Evolutionary conservation across 1,140 invertebrate species (phyloP), one percentile per base, ranked within the genome.

Genomic region (Dendrolimus kikuchii): DNA sequence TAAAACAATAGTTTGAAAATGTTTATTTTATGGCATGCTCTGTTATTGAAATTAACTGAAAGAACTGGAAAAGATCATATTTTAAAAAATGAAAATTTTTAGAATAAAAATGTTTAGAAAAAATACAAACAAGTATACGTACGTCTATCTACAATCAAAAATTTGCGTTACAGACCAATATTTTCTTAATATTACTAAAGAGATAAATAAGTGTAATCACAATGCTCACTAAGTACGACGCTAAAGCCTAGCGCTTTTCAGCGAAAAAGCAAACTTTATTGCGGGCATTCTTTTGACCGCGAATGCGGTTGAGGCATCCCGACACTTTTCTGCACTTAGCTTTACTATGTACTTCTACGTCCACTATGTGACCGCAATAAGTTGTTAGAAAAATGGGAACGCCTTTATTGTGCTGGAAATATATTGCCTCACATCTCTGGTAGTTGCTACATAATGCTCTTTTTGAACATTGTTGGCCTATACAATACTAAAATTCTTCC

Each of bases 251-350:
- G 54, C 49, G 59, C 40, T 51, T 50, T 57, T 53, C 57, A 58
- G 60, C 69, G 56, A 64, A 70, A 69, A 65, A 57, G 64, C 44
- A 63, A 64, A 59, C 59, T 63, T 57, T 64, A 60, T 53, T 56
- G 64, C 57, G 62, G 64, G 57, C 50, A 61, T 66, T 66, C 64
- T 68, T 23, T 70, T 68, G 59, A 62, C 70, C 65, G 53, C 57
- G 43, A 48, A n/a, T 40, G 60, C 53, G 10, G 45, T 53, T 57
- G 57, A 59, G 55, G 51, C 53, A 48, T 51, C 49, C 44, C 44
- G 53, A 74, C 72, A 71, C 62, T 76, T 73, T 71, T 71, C 64
- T 66, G 68, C 70, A 77, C 76, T 77, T 74, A 77, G 59, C 58
- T 49, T 58, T 41, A 46, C 42, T 58, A 37, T 44, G 53, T 53